A percentile compares a stretch with the other conserved stretches of the same genome.
phyloP scores from a whole-genome alignment of 2,888 invertebrate species.

The Norana najaformis region DNA sequence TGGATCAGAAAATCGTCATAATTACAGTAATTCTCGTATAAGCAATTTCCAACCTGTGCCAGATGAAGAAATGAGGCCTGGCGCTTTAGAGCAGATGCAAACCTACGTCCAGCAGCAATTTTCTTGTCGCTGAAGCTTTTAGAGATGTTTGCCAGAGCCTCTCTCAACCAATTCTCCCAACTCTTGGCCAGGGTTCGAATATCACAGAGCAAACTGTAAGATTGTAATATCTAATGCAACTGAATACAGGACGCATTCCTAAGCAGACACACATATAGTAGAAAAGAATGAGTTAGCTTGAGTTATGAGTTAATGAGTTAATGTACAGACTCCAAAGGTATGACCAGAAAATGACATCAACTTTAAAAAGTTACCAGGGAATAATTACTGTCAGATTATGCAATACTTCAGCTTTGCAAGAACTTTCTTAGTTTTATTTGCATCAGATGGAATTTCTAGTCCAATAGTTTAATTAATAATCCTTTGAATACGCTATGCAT shows the following conservation, averaged over 20 bases:
- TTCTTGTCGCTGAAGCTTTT: conserved; percentile 54
- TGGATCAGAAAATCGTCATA: too few relatives aligned
- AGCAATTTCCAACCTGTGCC: conserved; percentile 58
- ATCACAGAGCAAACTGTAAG: conserved; percentile 57
- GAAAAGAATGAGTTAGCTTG: neutral
- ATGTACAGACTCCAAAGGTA: neutral
- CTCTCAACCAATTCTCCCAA: conserved; percentile 61
- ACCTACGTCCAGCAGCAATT: conserved; percentile 57
- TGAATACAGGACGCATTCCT: neutral
- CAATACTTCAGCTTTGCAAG: neutral
- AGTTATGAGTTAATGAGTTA: too few relatives aligned
- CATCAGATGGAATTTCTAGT: neutral
- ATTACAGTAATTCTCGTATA: too few relatives aligned
- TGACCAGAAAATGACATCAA: neutral
- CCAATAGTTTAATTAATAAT: neutral
- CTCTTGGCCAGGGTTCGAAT: conserved; percentile 60
- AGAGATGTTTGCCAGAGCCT: conserved; percentile 60
- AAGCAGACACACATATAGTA: too few relatives aligned
- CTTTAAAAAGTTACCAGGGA: neutral
- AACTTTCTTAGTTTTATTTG: neutral
- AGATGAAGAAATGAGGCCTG: conserved; percentile 62
- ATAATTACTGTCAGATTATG: neutral
- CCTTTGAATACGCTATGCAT: neutral
- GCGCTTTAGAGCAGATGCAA: conserved; percentile 58
- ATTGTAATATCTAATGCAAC: neutral